Base-by-base conservation (phyloP, 2,797 vertebrate genomes). In the Malurus splendens region DNA sequence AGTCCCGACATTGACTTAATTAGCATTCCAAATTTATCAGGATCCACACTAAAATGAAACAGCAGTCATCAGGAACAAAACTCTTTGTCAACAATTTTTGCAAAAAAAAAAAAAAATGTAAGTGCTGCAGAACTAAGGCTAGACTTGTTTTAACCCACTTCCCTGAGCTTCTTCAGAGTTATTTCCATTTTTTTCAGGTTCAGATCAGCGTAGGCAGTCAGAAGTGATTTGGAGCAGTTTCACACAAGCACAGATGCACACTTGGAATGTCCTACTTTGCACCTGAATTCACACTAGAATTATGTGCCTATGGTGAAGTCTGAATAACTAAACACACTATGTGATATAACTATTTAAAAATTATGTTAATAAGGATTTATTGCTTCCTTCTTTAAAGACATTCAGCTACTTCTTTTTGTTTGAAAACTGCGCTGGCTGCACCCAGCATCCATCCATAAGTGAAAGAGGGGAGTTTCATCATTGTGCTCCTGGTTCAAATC, bases 401-500 rank as follows among this genome's bases (percentile, higher is more conserved):
- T 62, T 30, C 12, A 68, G 15, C 66, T 93, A 77, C 16, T 82
- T 14, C 42, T 77, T 84, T 67, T 56, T 86, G 52, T 93, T 77
- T 90, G 73, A 83, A 81, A 90, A 85, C 47, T 75, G n/a, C 32
- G 48, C 54, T 86, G 75, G 72, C 70, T 87, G 65, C 44, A 85
- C 42, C 77, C 73, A 65, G 51, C 52, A 90, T 45, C 47, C 39
- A 57, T 18, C 52, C 30, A 9, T 73, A 91, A 59, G 59, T 38
- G 83, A 90, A 87, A 78, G 19, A 81, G 39, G 5, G 28, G 50
- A 80, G 32, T 57, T 77, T 68, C 47, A 68, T 51, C 39, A 78
- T 80, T 92, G 73, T 89, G 66, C 82, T 95, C 55, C 85, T 72
- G 24, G 82, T 93, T 94, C 89, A 92, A 86, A 87, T 55, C 51